Percentiles rank a stretch among this genome's conserved stretches.
Evolutionary conservation across 2,888 invertebrate species (phyloP).

Genomic region (Syritta pipiens): DNA sequence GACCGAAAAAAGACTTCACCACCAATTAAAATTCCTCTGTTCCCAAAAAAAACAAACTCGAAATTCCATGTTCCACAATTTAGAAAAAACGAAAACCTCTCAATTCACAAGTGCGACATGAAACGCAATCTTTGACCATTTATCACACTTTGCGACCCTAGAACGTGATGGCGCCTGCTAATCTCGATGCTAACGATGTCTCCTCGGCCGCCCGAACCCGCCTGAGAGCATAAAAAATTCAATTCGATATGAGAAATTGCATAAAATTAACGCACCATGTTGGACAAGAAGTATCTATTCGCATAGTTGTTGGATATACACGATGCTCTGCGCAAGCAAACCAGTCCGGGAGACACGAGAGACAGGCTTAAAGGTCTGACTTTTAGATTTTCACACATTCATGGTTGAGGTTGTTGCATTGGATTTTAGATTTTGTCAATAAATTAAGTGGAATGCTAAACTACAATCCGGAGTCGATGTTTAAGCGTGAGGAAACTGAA

Average conservation of each 20-base stretch:
- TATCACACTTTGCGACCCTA: slow-evolving; percentile 19
- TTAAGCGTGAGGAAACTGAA: too few relatives aligned
- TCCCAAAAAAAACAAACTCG: slow-evolving; percentile 3
- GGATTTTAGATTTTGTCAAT: slow-evolving; percentile 2
- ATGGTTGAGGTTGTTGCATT: slow-evolving; percentile 49
- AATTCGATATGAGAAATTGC: slow-evolving; percentile 38
- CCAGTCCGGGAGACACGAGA: background rate
- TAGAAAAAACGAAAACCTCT: slow-evolving; percentile 14
- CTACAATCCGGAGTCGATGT: too few relatives aligned
- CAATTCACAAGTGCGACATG: slow-evolving; percentile 4
- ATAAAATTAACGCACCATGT: slow-evolving; percentile 43
- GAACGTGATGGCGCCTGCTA: slow-evolving; percentile 26
- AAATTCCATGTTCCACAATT: slow-evolving; percentile 18
- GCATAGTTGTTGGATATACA: too few relatives aligned
- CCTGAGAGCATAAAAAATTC: slow-evolving; percentile 3
- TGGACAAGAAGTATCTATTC: too few relatives aligned
- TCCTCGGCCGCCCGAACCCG: background rate
- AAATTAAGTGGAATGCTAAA: background rate
- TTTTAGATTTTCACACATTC: slow-evolving; percentile 32
- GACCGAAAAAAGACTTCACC: too few relatives aligned
- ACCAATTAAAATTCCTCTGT: too few relatives aligned
- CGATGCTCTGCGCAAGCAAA: too few relatives aligned
- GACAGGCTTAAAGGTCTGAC: too few relatives aligned
- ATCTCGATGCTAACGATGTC: background rate
- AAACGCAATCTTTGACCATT: slow-evolving; percentile 9